These are phyloP conservation scores for Troilus luridus DNA, from an alignment of 2,888 invertebrate species.

Conservation along the genomic window DNA sequence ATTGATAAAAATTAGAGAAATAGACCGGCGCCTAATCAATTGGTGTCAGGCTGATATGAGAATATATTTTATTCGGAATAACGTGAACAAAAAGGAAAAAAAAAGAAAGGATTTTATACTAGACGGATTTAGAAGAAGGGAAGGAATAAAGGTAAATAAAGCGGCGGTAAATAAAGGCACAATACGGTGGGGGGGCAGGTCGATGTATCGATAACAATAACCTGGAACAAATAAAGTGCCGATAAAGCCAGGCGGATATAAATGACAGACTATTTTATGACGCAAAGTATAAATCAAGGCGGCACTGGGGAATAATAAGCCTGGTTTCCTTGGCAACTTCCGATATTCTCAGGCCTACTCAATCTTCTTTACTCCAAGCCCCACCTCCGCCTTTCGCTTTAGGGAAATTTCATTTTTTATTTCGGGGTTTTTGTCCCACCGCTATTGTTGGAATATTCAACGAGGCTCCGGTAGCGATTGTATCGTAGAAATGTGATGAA, in stretches of 20 bases:
- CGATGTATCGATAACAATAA: constrained; percentile 1
- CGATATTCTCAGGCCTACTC: constrained; percentile 29
- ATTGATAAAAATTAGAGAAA: too few relatives aligned
- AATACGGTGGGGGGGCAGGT: not conserved
- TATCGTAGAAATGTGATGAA: not conserved
- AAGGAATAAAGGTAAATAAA: not conserved
- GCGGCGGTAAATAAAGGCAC: not conserved
- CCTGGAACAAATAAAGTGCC: not conserved
- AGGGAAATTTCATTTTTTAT: constrained; percentile 38
- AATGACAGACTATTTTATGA: constrained; percentile 31
- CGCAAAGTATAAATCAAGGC: constrained; percentile 32
- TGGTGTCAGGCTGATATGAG: too few relatives aligned
- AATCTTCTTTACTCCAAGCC: constrained; percentile 16
- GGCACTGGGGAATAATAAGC: constrained; percentile 29
- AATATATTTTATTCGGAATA: too few relatives aligned
- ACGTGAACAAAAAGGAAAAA: too few relatives aligned
- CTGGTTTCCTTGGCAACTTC: constrained; percentile 38
- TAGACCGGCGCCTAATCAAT: too few relatives aligned
- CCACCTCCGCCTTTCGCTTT: not conserved
- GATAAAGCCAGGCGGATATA: not conserved
- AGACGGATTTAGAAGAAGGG: not conserved
- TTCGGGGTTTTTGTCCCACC: not conserved
- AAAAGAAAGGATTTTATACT: not conserved
- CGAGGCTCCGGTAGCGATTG: not conserved
- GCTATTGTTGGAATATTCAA: not conserved